Conservation (phyloP, 2,797 vertebrate species). For the Sebastes iracundus region DNA sequence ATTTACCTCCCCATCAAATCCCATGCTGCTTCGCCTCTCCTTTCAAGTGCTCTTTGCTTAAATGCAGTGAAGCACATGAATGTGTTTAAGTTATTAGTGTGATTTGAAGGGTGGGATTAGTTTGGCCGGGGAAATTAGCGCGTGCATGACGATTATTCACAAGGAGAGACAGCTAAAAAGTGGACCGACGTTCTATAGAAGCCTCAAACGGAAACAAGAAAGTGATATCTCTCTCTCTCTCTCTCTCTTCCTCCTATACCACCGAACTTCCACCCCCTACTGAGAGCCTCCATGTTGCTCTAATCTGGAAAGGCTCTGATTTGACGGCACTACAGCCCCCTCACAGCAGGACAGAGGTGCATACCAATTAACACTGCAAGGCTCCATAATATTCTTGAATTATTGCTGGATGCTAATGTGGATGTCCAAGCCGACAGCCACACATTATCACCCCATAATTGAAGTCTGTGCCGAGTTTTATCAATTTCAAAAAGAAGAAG, state of each 20-base stretch:
- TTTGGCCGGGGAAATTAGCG: neutral
- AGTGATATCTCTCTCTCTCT: neutral
- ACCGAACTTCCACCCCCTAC: neutral
- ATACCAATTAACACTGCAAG: constrained; percentile 30
- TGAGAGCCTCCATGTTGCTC: constrained; percentile 26
- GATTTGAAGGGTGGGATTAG: neutral
- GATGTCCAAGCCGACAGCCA: constrained; percentile 4
- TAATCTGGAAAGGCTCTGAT: constrained; percentile 46
- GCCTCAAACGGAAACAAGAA: constrained; percentile 21
- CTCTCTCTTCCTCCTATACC: neutral
- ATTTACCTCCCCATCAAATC: constrained; percentile 1
- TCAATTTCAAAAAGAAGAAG: neutral
- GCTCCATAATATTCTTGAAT: constrained; percentile 24
- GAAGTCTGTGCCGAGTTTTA: neutral
- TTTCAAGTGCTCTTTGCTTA: constrained; percentile 1
- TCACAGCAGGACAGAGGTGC: constrained; percentile 30
- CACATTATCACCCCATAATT: constrained; percentile 6
- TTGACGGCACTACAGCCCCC: constrained; percentile 3
- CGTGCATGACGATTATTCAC: constrained; percentile 2
- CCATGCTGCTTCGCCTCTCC: neutral
- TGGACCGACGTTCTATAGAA: neutral
- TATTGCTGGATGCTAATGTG: constrained; percentile 22
- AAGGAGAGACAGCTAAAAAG: neutral
- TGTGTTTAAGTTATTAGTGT: neutral
- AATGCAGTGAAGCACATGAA: neutral